Evolutionary conservation across 2,113 vertebrate species (phyloP).

Genomic region (Heliornis fulica): DNA sequence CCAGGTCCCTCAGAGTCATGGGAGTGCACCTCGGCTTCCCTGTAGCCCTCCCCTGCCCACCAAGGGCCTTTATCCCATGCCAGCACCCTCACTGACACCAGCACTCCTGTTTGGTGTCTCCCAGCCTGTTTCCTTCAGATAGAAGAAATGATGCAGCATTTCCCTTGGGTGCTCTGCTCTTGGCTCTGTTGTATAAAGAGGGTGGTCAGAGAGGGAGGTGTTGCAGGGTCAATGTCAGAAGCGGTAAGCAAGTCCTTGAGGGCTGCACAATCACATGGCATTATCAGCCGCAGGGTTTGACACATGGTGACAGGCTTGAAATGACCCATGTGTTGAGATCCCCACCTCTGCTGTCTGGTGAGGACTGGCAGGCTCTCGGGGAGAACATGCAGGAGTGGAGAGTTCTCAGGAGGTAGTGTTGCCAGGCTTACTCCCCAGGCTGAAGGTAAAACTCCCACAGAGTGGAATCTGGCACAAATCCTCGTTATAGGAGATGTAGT

Average conservation of each 20-base stretch:
- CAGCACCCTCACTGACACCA: rapidly evolving
- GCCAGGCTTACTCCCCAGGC: neutral
- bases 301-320: neutral
- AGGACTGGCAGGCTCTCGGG: rapidly evolving
- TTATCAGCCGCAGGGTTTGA: neutral
- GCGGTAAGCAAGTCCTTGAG: neutral
- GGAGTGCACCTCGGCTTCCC: neutral
- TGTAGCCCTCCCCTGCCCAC: neutral
- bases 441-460: neutral
- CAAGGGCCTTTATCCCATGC: neutral
- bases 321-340: neutral
- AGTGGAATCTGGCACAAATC: neutral
- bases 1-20: neutral
- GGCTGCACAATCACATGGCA: neutral
- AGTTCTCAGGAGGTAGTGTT: neutral
- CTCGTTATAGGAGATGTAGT: neutral
- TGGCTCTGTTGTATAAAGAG: neutral
- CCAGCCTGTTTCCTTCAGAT: neutral
- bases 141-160: neutral
- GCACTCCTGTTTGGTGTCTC: neutral
- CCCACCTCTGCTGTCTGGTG: neutral
- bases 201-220: neutral
- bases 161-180: neutral
- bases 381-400: neutral
- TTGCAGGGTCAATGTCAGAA: neutral